Conservation (phyloP, 1,140 invertebrate species). For the Apis florea region DNA sequence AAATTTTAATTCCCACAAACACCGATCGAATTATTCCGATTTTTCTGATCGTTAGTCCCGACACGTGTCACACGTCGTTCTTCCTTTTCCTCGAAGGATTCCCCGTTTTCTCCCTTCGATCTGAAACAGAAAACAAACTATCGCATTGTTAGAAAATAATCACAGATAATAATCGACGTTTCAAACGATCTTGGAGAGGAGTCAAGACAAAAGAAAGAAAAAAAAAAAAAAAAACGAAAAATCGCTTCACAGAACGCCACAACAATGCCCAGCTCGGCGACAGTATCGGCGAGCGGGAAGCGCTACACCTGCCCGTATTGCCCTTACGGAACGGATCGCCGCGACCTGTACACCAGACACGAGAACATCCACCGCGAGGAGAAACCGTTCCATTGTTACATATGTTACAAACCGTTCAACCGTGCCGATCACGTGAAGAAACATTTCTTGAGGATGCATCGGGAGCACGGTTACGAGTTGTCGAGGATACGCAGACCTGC, state of each 20-base stretch:
- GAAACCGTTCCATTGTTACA: slow-evolving; percentile 95
- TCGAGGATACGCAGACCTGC: slow-evolving; percentile 85
- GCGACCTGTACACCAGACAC: slow-evolving; percentile 96
- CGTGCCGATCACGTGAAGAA: slow-evolving; percentile 97
- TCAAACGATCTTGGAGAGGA: no score
- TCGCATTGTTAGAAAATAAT: no score
- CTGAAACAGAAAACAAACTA: no score
- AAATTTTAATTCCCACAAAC: no score
- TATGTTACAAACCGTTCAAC: slow-evolving; percentile 95
- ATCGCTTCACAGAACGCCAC: slow-evolving; percentile 23
- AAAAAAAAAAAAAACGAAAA: no score
- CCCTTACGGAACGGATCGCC: slow-evolving; percentile 93
- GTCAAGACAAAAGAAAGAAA: no score
- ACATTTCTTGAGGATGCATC: slow-evolving; percentile 94
- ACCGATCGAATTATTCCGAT: no score
- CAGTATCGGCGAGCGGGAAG: slow-evolving; percentile 80
- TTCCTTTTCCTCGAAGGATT: no score
- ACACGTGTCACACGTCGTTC: no score
- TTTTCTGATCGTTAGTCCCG: no score
- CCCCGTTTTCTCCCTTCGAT: no score
- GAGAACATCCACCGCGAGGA: slow-evolving; percentile 97
- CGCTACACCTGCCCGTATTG: slow-evolving; percentile 92
- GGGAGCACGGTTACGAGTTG: slow-evolving; percentile 92
- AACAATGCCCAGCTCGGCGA: slow-evolving; percentile 64
- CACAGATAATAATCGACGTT: no score